Conservation (phyloP, 2,888 invertebrate species). For the Ochropleura plecta region DNA sequence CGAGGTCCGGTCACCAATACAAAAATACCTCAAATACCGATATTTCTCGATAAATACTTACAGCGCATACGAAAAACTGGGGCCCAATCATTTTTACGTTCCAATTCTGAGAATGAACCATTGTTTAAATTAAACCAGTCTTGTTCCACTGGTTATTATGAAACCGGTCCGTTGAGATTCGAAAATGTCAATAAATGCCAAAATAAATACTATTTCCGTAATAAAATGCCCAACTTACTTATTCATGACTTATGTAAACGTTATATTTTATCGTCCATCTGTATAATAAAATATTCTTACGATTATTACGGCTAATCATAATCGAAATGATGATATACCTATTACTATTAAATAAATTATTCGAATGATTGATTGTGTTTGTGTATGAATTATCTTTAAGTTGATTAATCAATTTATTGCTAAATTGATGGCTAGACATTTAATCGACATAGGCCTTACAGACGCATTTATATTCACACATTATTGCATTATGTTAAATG, state of each 20-base stretch:
- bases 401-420: constrained; percentile 10
- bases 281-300: constrained; percentile 24
- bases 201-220: constrained; percentile 65
- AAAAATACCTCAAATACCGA: constrained; percentile 63
- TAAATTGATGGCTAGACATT: constrained; percentile 16
- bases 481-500: neutral
- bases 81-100: constrained; percentile 56
- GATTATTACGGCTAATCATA: constrained; percentile 2
- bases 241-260: constrained; percentile 23
- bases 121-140: constrained; percentile 49
- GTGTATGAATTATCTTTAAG: neutral
- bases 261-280: constrained; percentile 20
- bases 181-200: constrained; percentile 65
- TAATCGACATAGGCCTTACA: neutral
- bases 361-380: constrained; percentile 26
- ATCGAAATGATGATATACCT: constrained; percentile 14
- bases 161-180: constrained; percentile 69
- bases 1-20: constrained; percentile 61
- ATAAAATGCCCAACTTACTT: constrained; percentile 51
- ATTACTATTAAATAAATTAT: constrained; percentile 28
- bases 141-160: constrained; percentile 54
- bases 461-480: constrained; percentile 9
- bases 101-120: constrained; percentile 28
- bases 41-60: constrained; percentile 59
- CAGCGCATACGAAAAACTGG: constrained; percentile 52